phyloP scores from a whole-genome alignment of 53 echinoderm and acorn worm species.

The Actinopyga echinites region DNA sequence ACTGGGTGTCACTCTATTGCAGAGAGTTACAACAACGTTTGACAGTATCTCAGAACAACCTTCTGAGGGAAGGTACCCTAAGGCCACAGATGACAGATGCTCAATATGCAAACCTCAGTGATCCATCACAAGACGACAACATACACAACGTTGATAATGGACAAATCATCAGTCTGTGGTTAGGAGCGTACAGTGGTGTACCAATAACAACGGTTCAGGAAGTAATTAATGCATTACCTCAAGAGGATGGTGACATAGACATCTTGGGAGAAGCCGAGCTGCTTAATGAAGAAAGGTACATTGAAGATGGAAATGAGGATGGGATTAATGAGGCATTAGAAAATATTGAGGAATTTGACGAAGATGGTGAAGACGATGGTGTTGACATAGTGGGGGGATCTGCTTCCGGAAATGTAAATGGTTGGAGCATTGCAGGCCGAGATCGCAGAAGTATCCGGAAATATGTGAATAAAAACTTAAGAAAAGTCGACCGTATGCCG shows the following conservation, averaged over 20 bases:
- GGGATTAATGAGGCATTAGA: background rate
- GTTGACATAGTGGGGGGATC: slow-evolving; percentile 7
- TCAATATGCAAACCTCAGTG: background rate
- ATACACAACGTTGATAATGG: background rate
- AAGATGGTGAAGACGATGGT: slow-evolving; percentile 39
- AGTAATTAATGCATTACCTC: background rate
- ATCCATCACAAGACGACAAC: background rate
- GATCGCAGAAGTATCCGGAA: background rate
- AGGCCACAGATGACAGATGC: background rate
- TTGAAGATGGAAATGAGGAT: slow-evolving; percentile 62
- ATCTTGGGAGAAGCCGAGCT: slow-evolving; percentile 71
- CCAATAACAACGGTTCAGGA: background rate
- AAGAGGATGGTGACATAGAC: slow-evolving; percentile 51
- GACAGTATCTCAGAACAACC: background rate
- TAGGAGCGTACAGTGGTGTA: slow-evolving; percentile 22
- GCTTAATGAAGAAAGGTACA: slow-evolving; percentile 54
- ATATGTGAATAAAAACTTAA: slow-evolving; percentile 55
- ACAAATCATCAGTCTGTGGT: background rate
- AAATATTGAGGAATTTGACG: slow-evolving; percentile 6
- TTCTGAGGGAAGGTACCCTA: background rate
- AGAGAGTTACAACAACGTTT: background rate
- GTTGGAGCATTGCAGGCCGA: slow-evolving; percentile 52
- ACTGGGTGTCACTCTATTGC: slow-evolving; percentile 27
- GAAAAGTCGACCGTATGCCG: slow-evolving; percentile 62
- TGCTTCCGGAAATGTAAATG: background rate